Evolutionary conservation across 2,888 invertebrate species (phyloP), one percentile per base, ranked within the genome.

Genomic region (Tetrapedia diversipes): DNA sequence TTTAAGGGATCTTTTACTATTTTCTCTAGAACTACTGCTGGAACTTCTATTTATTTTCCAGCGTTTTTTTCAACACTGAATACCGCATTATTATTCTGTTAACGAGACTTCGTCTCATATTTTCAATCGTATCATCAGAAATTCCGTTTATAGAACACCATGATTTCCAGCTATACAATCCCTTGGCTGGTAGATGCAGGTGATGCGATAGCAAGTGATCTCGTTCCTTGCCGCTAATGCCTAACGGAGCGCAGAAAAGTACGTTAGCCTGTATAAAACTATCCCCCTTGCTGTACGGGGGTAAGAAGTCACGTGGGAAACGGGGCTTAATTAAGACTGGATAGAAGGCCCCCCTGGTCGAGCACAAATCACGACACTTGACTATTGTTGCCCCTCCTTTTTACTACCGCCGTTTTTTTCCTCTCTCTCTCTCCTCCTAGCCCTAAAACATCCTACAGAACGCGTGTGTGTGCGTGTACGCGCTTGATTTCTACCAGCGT

Each of bases 231-330:
- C 63, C 57, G 71, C n/a, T n/a, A n/a, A 70, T 74, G 76, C 66
- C 54, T 81, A 81, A 77, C 84, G 77, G 83, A 81, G 83, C 74
- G 65, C 66, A 78, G 70, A 79, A 84, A 84, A 84, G 83, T 84
- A 81, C 84, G 84, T 84, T 84, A 67, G 72, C 63, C 24, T 22
- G 78, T 64, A n/a, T n/a, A 32, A 64, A 69, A 71, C 64, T 43
- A 49, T 68, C 76, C 84, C 77, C 56, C 41, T 22, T n/a, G 14
- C 29, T 19, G 24, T 10, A 68, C 65, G 79, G 76, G 82, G 77
- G 76, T 81, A 81, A 81, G 84, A 84, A 84, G 84, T 84, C 83
- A 84, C 84, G 84, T 84, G 84, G 84, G 84, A 84, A 64, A 83
- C 84, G 78, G 37, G 79, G 84, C 79, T 84, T 84, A 84, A 84